Evolutionary conservation across 1,140 invertebrate species (phyloP).

Genomic region (Atta cephalotes): DNA sequence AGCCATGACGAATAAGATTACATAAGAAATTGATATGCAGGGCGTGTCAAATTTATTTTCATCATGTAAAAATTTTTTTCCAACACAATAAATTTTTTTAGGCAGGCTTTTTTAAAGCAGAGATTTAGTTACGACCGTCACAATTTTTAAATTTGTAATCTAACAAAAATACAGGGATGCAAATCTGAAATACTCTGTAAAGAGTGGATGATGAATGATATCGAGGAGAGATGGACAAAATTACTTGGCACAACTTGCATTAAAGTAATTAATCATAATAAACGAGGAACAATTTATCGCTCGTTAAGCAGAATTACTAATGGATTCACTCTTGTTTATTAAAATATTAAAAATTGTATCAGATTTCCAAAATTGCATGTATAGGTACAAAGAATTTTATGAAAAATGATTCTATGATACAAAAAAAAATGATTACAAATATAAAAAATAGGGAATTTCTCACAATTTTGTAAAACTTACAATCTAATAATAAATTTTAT

Average conservation of each 20-base stretch:
- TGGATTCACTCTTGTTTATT: constrained; percentile 13
- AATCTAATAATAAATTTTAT: constrained; percentile 30
- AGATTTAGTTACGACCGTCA: not conserved
- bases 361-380: not conserved
- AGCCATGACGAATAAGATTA: not conserved
- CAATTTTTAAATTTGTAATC: not conserved
- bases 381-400: not conserved
- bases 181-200: constrained; percentile 1
- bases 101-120: not conserved
- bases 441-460: not conserved
- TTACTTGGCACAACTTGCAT: constrained; percentile 40
- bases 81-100: not conserved
- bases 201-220: constrained; percentile 4
- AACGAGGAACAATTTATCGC: constrained; percentile 17
- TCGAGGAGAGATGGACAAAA: not conserved
- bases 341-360: constrained; percentile 35
- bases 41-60: not conserved
- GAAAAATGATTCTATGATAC: not conserved
- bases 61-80: constrained; percentile 50
- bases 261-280: constrained; percentile 30
- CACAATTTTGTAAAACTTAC: not conserved
- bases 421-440: not conserved
- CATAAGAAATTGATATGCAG: not conserved
- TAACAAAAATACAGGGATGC: not conserved
- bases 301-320: not conserved